A percentile compares a stretch with the other conserved stretches of the same genome.
These are phyloP conservation scores for Pangasianodon hypophthalmus DNA, from an alignment of 2,113 vertebrate genomes.

Conservation along the genomic window DNA sequence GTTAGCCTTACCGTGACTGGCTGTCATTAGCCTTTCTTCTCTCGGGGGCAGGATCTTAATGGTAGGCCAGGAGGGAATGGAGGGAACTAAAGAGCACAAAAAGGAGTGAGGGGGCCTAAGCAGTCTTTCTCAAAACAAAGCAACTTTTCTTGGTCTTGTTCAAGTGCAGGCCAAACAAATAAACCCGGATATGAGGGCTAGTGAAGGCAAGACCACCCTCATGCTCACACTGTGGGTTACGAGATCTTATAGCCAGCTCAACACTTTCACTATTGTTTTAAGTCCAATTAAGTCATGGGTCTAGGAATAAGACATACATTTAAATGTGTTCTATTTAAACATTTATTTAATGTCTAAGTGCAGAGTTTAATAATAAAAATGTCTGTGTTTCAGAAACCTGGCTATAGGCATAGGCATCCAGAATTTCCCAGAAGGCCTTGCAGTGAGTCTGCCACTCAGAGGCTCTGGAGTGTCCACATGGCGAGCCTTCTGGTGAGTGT, in stretches of 20 bases:
- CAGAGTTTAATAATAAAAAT: not conserved
- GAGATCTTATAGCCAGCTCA: not conserved
- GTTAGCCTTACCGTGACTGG: conserved; percentile 75
- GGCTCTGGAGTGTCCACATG: conserved; percentile 87
- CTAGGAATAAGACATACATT: not conserved
- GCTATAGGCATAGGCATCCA: conserved; percentile 96
- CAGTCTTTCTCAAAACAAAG: conserved; percentile 36
- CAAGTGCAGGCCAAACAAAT: conserved; percentile 5
- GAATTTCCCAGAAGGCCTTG: conserved; percentile 96
- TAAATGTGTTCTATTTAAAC: not conserved
- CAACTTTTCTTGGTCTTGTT: conserved; percentile 30
- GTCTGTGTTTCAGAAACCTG: conserved; percentile 79
- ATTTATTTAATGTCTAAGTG: not conserved
- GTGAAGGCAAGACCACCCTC: conserved; percentile 20
- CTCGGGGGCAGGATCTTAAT: conserved; percentile 74
- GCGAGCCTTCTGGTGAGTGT: conserved; percentile 89
- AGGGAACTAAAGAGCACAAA: conserved; percentile 11
- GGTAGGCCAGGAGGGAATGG: conserved; percentile 65
- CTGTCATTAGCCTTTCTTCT: conserved; percentile 77
- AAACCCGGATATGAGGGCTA: not conserved
- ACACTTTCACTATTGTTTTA: conserved; percentile 1
- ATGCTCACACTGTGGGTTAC: not conserved
- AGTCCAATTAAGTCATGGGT: not conserved
- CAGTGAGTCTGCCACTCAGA: conserved; percentile 89
- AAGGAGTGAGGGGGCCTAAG: conserved; percentile 6